A percentile compares a stretch with the other conserved stretches of the same genome.
Conservation (phyloP, 2,888 invertebrate genomes). For the Ormyrus thymus region DNA sequence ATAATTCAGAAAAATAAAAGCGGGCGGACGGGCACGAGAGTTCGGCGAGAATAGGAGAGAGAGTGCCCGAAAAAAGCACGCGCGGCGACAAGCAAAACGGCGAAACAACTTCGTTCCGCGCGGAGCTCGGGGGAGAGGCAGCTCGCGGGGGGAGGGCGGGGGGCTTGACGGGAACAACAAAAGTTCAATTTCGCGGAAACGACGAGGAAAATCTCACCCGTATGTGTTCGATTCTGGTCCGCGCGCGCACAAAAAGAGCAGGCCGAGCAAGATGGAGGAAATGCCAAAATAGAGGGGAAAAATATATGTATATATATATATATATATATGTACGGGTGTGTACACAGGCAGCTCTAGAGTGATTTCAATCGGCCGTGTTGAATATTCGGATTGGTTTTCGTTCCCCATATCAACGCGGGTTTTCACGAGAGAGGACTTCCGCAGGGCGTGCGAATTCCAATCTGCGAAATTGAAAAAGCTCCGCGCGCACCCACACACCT, state of each 20-base stretch:
- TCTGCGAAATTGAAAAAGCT: slow-evolving; percentile 56
- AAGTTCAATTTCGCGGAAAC: slow-evolving; percentile 71
- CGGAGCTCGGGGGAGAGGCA: slow-evolving; percentile 13
- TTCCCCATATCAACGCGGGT: slow-evolving; percentile 10
- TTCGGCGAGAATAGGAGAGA: no score
- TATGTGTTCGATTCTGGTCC: slow-evolving; percentile 54
- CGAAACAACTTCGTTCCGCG: slow-evolving; percentile 10
- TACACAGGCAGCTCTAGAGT: background rate
- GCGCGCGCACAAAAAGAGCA: slow-evolving; percentile 25
- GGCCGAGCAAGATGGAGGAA: slow-evolving; percentile 26
- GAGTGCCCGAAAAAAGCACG: no score
- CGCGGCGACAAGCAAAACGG: slow-evolving; percentile 1
- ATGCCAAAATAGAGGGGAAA: slow-evolving; percentile 47
- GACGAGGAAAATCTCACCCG: slow-evolving; percentile 63
- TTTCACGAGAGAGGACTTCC: slow-evolving; percentile 6
- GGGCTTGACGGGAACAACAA: slow-evolving; percentile 62
- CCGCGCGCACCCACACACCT: slow-evolving; percentile 27
- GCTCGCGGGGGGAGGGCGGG: slow-evolving; percentile 58
- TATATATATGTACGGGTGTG: background rate
- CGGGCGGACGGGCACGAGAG: background rate
- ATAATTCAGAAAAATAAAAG: slow-evolving; percentile 4
- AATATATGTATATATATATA: background rate
- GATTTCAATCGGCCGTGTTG: slow-evolving; percentile 51
- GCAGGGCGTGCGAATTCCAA: slow-evolving; percentile 49
- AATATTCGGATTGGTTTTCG: slow-evolving; percentile 54